These are phyloP conservation scores for Acleris laterana DNA, from an alignment of 2,888 invertebrate genomes.

Conservation along the genomic window DNA sequence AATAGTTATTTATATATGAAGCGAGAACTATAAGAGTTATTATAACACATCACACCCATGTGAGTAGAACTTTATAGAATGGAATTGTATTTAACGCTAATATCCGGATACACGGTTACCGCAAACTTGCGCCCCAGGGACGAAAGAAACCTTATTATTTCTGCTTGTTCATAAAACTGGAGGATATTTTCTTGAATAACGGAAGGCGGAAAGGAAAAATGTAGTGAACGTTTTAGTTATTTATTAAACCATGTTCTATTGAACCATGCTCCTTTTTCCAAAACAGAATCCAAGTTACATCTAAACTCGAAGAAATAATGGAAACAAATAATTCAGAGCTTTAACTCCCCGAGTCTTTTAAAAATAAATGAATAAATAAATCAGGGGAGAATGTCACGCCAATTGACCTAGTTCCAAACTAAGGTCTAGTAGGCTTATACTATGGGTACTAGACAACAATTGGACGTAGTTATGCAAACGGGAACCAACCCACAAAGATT, in stretches of 20 bases:
- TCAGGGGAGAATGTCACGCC: not conserved
- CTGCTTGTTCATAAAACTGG: conserved; percentile 31
- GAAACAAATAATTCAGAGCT: not conserved
- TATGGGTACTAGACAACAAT: not conserved
- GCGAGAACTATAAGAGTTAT: conserved; percentile 5
- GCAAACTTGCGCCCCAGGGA: conserved; percentile 25
- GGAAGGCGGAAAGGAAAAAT: conserved; percentile 20
- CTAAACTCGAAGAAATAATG: not conserved
- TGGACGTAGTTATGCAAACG: no score
- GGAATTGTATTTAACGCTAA: conserved; percentile 31
- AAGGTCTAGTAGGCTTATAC: no score
- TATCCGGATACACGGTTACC: conserved; percentile 14
- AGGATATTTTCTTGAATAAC: conserved; percentile 30
- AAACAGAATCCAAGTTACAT: not conserved
- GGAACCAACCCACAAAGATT: no score
- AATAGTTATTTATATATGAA: not conserved
- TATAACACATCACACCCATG: conserved; percentile 28
- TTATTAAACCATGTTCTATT: conserved; percentile 12
- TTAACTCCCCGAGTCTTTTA: not conserved
- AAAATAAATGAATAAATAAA: not conserved
- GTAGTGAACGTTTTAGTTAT: conserved; percentile 14
- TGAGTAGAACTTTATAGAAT: conserved; percentile 18
- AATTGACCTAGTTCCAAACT: no score
- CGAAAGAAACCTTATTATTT: conserved; percentile 33
- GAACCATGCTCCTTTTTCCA: conserved; percentile 5